Conservation (phyloP, 2,113 vertebrate species). For the Oryzias melastigma region DNA sequence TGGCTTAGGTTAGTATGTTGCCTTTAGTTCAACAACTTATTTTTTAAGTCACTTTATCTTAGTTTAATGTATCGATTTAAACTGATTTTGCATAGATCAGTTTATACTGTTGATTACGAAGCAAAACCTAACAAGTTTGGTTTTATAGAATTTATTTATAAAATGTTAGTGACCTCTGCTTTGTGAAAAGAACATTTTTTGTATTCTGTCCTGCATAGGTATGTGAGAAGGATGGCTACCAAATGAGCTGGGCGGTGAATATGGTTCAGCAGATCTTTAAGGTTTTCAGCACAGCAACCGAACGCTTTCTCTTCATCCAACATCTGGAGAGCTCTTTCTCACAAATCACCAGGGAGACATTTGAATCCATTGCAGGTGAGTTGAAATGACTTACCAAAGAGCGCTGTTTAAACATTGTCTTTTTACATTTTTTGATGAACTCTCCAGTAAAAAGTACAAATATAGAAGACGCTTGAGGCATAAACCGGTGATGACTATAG, state of each 20-base stretch:
- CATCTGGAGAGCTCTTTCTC: slow-evolving; percentile 83
- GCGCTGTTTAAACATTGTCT: too few relatives aligned
- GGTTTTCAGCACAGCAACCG: slow-evolving; percentile 69
- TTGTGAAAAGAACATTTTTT: neutral
- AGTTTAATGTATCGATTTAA: too few relatives aligned
- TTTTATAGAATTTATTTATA: neutral
- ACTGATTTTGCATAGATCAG: too few relatives aligned
- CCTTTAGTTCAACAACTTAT: too few relatives aligned
- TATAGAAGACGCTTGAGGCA: too few relatives aligned
- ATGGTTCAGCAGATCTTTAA: slow-evolving; percentile 85
- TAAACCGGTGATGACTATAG: too few relatives aligned
- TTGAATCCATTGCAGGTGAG: slow-evolving; percentile 81
- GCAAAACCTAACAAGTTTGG: neutral
- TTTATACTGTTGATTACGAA: too few relatives aligned
- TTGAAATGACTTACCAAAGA: neutral
- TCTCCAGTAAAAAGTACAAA: too few relatives aligned
- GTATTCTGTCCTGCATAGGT: slow-evolving; percentile 71
- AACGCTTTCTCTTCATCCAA: slow-evolving; percentile 82
- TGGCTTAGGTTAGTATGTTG: neutral
- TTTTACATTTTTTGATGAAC: too few relatives aligned
- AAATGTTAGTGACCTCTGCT: neutral
- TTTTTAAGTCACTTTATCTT: too few relatives aligned
- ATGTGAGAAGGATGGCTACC: slow-evolving; percentile 89
- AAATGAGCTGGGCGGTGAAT: slow-evolving; percentile 87
- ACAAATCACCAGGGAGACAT: slow-evolving; percentile 76